These are phyloP conservation scores for Urocitellus parryii DNA, from an alignment of 2,113 vertebrate species.

Conservation along the genomic window DNA sequence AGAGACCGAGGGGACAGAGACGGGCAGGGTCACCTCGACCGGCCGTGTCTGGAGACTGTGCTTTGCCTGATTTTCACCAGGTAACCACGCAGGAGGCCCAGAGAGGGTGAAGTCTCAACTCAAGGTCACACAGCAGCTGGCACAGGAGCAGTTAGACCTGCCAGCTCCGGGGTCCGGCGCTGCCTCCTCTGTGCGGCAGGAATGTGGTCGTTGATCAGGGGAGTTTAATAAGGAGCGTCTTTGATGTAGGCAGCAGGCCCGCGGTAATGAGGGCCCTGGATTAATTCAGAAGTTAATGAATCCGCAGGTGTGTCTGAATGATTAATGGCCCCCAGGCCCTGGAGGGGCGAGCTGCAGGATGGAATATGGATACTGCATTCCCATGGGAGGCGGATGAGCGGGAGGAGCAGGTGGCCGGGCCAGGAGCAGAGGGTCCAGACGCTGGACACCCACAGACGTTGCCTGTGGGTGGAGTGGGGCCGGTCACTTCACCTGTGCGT, in stretches of 20 bases:
- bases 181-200: slow-evolving; percentile 8
- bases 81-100: slow-evolving; percentile 6
- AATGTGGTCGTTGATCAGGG: slow-evolving; percentile 65
- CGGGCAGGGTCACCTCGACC: rapidly evolving
- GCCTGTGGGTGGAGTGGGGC: neutral
- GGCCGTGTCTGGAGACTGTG: neutral
- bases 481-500: neutral
- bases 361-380: slow-evolving; percentile 85
- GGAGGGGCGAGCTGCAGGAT: slow-evolving; percentile 82
- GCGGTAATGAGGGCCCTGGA: slow-evolving; percentile 80
- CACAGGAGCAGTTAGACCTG: neutral
- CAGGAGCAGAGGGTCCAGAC: no score
- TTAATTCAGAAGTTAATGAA: slow-evolving; percentile 87
- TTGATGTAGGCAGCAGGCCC: slow-evolving; percentile 83
- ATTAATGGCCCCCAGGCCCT: slow-evolving; percentile 86
- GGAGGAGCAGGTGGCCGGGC: slow-evolving; percentile 63
- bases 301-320: slow-evolving; percentile 89
- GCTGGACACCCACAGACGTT: no score
- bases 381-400: neutral
- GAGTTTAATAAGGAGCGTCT: slow-evolving; percentile 79
- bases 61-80: neutral
- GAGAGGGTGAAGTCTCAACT: slow-evolving; percentile 47
- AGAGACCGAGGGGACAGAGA: neutral
- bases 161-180: neutral
- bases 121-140: slow-evolving; percentile 67